phyloP scores from a whole-genome alignment of 1,140 invertebrate genomes.

The Idris sp. region DNA sequence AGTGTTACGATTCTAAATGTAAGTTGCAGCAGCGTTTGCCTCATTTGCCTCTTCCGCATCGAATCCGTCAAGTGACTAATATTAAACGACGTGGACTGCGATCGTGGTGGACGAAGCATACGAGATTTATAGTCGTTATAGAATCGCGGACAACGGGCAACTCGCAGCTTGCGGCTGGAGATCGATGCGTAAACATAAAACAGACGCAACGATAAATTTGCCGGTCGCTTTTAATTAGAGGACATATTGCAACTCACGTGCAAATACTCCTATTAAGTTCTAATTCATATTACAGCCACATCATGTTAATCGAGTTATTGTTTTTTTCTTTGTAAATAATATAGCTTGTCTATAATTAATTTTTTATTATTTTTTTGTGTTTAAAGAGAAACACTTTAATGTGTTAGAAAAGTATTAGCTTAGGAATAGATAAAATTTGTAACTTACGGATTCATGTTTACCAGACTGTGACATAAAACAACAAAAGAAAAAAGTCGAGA shows the following conservation, averaged over 20 bases:
- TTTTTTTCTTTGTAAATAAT: constrained; percentile 8
- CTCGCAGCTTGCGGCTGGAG: constrained; percentile 42
- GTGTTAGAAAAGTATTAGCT: no score
- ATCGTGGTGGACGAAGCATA: constrained; percentile 49
- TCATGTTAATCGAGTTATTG: constrained; percentile 38
- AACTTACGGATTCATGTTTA: no score
- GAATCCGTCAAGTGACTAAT: constrained; percentile 56
- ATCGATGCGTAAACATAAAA: constrained; percentile 64
- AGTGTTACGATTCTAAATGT: constrained; percentile 35
- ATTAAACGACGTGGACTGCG: constrained; percentile 45
- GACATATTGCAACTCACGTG: constrained; percentile 44
- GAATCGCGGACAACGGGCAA: constrained; percentile 47
- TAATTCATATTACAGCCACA: constrained; percentile 23
- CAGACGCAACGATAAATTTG: constrained; percentile 58
- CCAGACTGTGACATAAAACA: no score
- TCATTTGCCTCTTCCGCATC: constrained; percentile 30
- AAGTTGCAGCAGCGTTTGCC: constrained; percentile 21
- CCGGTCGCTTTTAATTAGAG: constrained; percentile 59
- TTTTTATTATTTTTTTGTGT: no score
- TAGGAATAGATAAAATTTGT: no score
- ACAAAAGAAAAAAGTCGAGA: no score
- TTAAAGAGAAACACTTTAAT: no score
- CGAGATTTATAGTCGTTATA: constrained; percentile 57
- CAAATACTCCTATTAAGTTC: constrained; percentile 46
- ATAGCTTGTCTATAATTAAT: no score